Conservation (phyloP, 2,888 invertebrate species). For the Polydrusus tereticollis region DNA sequence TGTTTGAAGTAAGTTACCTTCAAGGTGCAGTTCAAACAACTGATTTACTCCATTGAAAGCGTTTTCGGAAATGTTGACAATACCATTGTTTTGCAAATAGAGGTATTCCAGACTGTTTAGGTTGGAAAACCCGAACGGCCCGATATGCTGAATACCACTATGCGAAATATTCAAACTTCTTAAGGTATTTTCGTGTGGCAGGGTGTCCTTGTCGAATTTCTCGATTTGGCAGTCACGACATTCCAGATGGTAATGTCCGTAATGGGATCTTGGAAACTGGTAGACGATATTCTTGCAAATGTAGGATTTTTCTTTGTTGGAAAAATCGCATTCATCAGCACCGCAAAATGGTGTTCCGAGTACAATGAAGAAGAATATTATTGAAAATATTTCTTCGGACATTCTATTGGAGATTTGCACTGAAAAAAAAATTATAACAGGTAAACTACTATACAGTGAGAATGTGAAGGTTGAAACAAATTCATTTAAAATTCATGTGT, state of each 20-base stretch:
- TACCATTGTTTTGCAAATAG: constrained; percentile 59
- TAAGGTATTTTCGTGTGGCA: constrained; percentile 58
- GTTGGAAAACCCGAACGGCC: constrained; percentile 56
- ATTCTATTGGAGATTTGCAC: constrained; percentile 8
- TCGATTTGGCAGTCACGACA: constrained; percentile 59
- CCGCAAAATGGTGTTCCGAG: constrained; percentile 40
- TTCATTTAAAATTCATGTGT: too few species aligned
- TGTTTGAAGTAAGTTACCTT: constrained; percentile 57
- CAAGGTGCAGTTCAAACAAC: constrained; percentile 60
- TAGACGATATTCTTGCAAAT: constrained; percentile 57
- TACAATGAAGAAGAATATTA: constrained; percentile 40
- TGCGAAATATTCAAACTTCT: constrained; percentile 58
- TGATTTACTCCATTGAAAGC: constrained; percentile 61
- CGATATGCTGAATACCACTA: constrained; percentile 58
- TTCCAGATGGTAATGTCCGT: constrained; percentile 59
- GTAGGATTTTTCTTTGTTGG: constrained; percentile 53
- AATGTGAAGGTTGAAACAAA: too few species aligned
- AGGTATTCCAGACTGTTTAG: constrained; percentile 57
- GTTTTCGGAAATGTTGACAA: constrained; percentile 55
- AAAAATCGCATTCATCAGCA: constrained; percentile 56
- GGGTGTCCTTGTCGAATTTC: constrained; percentile 58
- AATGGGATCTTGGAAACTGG: constrained; percentile 59
- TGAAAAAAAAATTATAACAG: not conserved
- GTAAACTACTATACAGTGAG: too few species aligned
- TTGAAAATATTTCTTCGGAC: constrained; percentile 31